These are phyloP conservation scores for Itoplectis maculator DNA, from an alignment of 2,888 invertebrate species.

Conservation along the genomic window DNA sequence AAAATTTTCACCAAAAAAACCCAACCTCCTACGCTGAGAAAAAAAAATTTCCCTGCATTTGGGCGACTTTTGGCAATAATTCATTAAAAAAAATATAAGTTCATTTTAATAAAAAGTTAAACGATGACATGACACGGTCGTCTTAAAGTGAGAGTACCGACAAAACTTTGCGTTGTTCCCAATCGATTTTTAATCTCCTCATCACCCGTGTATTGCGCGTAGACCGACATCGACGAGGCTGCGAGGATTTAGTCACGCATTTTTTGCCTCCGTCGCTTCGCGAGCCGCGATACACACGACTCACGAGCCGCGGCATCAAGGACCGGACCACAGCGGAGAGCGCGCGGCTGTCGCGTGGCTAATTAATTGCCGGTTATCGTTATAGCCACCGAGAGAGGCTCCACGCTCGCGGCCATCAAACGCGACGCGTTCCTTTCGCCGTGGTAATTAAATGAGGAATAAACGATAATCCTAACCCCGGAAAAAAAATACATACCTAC, in stretches of 20 bases:
- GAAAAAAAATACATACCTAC: neutral
- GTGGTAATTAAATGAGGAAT: slow-evolving; percentile 27
- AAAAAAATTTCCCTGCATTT: no score
- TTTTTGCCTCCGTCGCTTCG: slow-evolving; percentile 1
- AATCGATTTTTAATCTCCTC: slow-evolving; percentile 59
- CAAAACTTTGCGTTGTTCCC: slow-evolving; percentile 34
- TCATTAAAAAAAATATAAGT: no score
- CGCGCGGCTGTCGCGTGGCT: slow-evolving; percentile 42
- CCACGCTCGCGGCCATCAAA: slow-evolving; percentile 20
- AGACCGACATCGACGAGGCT: no score
- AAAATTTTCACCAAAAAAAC: no score
- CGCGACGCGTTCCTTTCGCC: slow-evolving; percentile 30
- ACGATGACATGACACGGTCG: slow-evolving; percentile 18
- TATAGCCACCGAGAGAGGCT: slow-evolving; percentile 31
- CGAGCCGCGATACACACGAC: slow-evolving; percentile 8
- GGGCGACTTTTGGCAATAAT: no score
- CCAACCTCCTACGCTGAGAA: no score
- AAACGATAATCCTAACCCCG: slow-evolving; percentile 31
- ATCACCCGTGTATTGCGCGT: slow-evolving; percentile 19
- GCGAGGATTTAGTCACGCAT: no score
- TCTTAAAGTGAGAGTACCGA: neutral
- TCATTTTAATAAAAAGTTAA: slow-evolving; percentile 12
- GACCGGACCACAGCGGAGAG: slow-evolving; percentile 10
- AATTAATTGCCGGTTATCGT: slow-evolving; percentile 56
- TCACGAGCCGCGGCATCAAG: neutral